These are phyloP conservation scores for Muscidifurax raptorellus DNA, from an alignment of 1,140 invertebrate species.

Conservation along the genomic window DNA sequence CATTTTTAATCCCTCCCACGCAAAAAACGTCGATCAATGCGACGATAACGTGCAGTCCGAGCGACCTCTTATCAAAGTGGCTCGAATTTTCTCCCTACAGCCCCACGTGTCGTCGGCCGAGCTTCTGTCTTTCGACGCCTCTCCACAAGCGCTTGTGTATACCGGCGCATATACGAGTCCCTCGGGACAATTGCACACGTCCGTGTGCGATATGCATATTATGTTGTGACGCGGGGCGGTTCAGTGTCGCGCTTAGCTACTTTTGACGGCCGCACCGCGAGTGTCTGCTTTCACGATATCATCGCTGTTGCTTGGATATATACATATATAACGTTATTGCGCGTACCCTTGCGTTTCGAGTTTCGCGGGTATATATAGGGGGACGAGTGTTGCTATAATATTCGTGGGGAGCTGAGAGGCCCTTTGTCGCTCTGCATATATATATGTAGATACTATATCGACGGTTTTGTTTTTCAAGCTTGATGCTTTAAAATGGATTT, in stretches of 20 bases:
- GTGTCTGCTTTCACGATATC: slow-evolving; percentile 1
- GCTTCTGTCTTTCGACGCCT: not conserved
- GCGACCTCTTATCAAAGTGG: not conserved
- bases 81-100: not conserved
- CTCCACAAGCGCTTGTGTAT: not conserved
- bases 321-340: too few relatives aligned
- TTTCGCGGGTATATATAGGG: not conserved
- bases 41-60: not conserved
- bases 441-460: not conserved
- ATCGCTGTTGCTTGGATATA: not conserved
- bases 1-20: too few relatives aligned
- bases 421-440: not conserved
- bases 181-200: not conserved
- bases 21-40: not conserved
- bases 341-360: not conserved
- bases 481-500: not conserved
- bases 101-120: not conserved
- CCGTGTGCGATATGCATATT: not conserved
- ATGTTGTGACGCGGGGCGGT: slow-evolving; percentile 8
- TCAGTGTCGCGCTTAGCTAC: not conserved
- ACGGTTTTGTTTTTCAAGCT: not conserved
- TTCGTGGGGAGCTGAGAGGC: not conserved
- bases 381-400: not conserved
- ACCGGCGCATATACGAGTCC: not conserved
- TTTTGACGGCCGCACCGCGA: not conserved